Evolutionary conservation across 2,113 vertebrate genomes (phyloP), one percentile per base, ranked within the genome.

Genomic region (Lepus americanus): DNA sequence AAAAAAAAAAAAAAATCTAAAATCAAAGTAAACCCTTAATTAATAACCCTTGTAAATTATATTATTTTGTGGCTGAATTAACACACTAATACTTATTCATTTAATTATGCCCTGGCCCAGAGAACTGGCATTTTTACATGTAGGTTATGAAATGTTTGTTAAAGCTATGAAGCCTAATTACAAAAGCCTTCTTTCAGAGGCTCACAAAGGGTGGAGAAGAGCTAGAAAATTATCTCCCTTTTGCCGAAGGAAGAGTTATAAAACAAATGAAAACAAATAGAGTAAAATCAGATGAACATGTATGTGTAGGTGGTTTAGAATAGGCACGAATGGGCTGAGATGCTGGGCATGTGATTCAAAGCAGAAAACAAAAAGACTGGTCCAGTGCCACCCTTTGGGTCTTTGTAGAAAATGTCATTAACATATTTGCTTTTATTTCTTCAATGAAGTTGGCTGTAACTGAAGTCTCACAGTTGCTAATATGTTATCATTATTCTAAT

Each of bases 401-500:
- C 36, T 88, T 93, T 70, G 89, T 23, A n/a, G 36, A 77, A 66
- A 97, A 96, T 92, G 4, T 27, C 10, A 25, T 83, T 95, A 90
- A 88, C 86, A 67, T 16, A 66, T 63, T 95, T 79, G 2, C 9
- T 29, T 87, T 36, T 73, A 61, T 89, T 55, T 61, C 69, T 72
- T 87, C 83, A 96, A 1, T 61, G n/a, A 53, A 87, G 55, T 33
- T 97, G 92, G 66, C 70, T 96, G 49, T 77, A 96, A 95, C 44
- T 94, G 80, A 84, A 96, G 96, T 96, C 94, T 93, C 89, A 55
- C 85, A 3, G 29, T 90, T 97, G 66, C 70, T 96, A 97, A 96
- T 95, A 98, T 59, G 59, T 97, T 98, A 97, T 97, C 90, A 97
- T 98, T 98, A 96, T 83, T 97, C 90, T 98, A 98, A 97, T 96